Conservation (phyloP, 2,113 vertebrate genomes). For the Emydocephalus ijimae region DNA sequence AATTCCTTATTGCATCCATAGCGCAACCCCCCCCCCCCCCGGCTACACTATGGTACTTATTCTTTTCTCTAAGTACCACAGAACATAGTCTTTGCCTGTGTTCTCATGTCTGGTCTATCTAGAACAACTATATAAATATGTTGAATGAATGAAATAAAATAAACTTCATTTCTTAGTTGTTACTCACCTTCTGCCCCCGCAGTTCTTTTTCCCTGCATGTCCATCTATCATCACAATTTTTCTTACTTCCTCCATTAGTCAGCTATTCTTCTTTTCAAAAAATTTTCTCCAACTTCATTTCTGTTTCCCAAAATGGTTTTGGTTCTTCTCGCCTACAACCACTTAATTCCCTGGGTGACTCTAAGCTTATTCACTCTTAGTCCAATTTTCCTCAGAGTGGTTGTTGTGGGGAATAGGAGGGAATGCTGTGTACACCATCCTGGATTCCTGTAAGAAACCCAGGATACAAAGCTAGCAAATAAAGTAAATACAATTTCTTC, state of each 20-base stretch:
- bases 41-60: not conserved
- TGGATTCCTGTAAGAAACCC: not conserved
- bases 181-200: not conserved
- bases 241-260: not conserved
- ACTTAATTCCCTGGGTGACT: not conserved
- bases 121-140: not conserved
- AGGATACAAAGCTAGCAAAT: not conserved
- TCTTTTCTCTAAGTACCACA: not conserved
- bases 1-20: not conserved
- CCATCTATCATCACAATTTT: not conserved
- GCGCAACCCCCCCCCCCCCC: rapidly evolving
- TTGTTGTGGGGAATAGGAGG: not conserved
- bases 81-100: not conserved
- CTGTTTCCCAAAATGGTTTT: not conserved
- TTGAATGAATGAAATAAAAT: not conserved
- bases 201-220: not conserved
- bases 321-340: not conserved
- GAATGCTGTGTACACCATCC: not conserved
- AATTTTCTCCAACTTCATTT: not conserved
- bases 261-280: not conserved
- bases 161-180: not conserved
- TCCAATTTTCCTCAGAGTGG: not conserved
- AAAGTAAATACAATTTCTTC: not conserved
- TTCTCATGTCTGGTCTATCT: not conserved
- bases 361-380: not conserved